Base-by-base conservation (phyloP, 2,113 vertebrate genomes). In the Boleophthalmus pectinirostris region DNA sequence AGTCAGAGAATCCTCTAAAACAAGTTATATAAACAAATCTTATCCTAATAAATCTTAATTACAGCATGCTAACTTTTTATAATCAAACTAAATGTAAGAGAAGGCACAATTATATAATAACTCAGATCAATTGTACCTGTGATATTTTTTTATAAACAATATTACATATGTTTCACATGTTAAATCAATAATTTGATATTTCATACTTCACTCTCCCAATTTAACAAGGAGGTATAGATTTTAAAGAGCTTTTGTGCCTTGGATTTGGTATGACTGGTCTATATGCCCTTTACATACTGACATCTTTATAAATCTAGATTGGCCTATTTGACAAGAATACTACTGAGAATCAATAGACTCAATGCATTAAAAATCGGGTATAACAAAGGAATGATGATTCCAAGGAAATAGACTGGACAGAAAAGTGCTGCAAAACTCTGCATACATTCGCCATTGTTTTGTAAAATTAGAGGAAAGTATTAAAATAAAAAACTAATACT, bases 271-370 rank as follows among this genome's bases (percentile, higher is more conserved):
- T 82, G 79, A 87, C 82, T 89, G 85, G 78, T 91, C 83, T 76
- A 69, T 85, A 88, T 88, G 89, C 91, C 92, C 91, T 93, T 93
- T 77, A 63, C 76, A 56, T 14, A 85, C 85, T 92, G 92, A 94
- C 93, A 94, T 93, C 92, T 69, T 93, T 72, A 88, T 93, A 91
- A 91, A 91, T 89, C 91, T 92, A 88, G 82, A 89, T 82, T 7
- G 47, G 47, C 47, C 18, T 21, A 86, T 85, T 83, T 67, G 77
- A 87, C 80, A 65, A 88, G 68, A 72, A 67, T 54, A 69, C 79
- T 82, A 78, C 77, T 75, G 67, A 86, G 68, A 77, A 83, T 49
- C 75, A 79, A 87, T 79, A 85, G 78, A 68, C 70, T 79, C 53
- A 84, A 82, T 73, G 35, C 77, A 74, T 81, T 65, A 89, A 77